Percentiles rank a stretch among this genome's conserved stretches.
Evolutionary conservation across 92 coral and sea anemone genomes (phyloP).

Genomic region (Meandrina meandrites): DNA sequence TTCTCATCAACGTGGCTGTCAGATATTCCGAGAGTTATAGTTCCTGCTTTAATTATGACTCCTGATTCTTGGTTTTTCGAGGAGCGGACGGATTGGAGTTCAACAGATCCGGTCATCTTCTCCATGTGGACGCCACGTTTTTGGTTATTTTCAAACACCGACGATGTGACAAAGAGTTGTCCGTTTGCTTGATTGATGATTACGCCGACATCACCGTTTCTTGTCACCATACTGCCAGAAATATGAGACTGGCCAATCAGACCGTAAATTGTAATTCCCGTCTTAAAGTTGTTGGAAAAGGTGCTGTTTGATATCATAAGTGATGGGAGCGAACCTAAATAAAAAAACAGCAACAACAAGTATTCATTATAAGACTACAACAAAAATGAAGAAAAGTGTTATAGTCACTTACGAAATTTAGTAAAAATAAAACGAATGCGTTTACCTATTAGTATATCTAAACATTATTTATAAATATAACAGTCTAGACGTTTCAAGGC

Average conservation of each 20-base stretch:
- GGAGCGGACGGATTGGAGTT: conserved; percentile 3
- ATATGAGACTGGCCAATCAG: conserved; percentile 19
- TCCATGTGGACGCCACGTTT: conserved; percentile 10
- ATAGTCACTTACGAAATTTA: no score
- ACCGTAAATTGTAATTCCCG: conserved; percentile 15
- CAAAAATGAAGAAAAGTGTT: no score
- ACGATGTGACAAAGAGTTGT: neutral
- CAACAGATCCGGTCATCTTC: neutral
- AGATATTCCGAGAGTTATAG: neutral
- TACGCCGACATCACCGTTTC: conserved; percentile 16
- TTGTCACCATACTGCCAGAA: neutral
- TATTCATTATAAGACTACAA: no score
- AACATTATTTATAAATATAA: no score
- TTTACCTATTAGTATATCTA: no score
- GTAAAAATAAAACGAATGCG: no score
- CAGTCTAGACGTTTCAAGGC: no score
- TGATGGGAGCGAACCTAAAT: neutral
- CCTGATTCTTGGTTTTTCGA: conserved; percentile 31
- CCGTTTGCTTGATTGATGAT: neutral
- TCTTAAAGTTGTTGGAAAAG: conserved; percentile 10
- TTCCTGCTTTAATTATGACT: neutral
- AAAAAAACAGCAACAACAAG: neutral
- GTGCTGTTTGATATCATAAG: conserved; percentile 18
- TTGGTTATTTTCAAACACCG: neutral
- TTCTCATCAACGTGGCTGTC: neutral